A percentile compares a stretch with the other conserved stretches of the same genome.
Evolutionary conservation across 1,140 invertebrate species (phyloP).

Genomic region (Drosophila mojavensis): DNA sequence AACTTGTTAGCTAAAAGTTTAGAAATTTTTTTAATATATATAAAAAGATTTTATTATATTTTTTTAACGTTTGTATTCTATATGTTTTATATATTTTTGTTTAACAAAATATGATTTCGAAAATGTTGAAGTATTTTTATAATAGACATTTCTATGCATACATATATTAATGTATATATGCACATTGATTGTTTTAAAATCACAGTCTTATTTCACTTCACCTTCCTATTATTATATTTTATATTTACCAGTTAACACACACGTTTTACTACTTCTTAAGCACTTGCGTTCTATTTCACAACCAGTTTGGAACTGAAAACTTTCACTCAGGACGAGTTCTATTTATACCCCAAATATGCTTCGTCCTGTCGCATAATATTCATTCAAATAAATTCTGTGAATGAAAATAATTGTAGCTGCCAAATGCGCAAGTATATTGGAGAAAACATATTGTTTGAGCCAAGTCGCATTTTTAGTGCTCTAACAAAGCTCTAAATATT

Average conservation of each 20-base stretch:
- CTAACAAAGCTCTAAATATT: not conserved
- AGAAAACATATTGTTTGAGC: not conserved
- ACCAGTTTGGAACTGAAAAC: slow-evolving; percentile 45
- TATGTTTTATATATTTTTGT: too few relatives aligned
- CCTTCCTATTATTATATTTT: not conserved
- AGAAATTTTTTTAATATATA: too few relatives aligned
- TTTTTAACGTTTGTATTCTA: too few relatives aligned
- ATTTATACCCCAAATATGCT: slow-evolving; percentile 59
- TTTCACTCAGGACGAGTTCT: slow-evolving; percentile 38
- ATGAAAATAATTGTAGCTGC: slow-evolving; percentile 31
- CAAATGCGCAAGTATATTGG: slow-evolving; percentile 1
- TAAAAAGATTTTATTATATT: too few relatives aligned
- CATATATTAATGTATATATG: too few relatives aligned
- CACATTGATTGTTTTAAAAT: too few relatives aligned
- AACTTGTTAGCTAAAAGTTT: too few relatives aligned
- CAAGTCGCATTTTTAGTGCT: not conserved
- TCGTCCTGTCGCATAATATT: slow-evolving; percentile 23
- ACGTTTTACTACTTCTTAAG: not conserved
- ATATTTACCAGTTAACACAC: slow-evolving; percentile 22
- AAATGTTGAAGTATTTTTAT: too few relatives aligned
- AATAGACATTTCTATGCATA: too few relatives aligned
- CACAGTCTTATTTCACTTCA: not conserved
- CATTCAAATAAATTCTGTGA: slow-evolving; percentile 52
- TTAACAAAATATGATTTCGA: too few relatives aligned
- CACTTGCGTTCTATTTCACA: slow-evolving; percentile 18